Evolutionary conservation across 2,888 invertebrate species (phyloP), one percentile per base, ranked within the genome.

Genomic region (Ryuthela nishihirai): DNA sequence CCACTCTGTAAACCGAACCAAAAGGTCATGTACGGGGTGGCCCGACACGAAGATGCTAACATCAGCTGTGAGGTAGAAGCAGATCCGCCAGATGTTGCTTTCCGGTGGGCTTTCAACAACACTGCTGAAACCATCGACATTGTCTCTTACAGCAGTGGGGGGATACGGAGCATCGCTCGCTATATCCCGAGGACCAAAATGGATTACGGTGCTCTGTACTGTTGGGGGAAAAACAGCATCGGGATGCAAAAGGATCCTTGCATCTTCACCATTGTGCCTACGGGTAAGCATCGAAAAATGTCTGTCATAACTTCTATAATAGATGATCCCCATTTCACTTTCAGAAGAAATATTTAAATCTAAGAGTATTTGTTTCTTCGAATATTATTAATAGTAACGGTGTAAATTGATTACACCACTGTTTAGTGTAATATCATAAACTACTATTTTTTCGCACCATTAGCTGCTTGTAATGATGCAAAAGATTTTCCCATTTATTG

Each of bases 71-170:
- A 64, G 12, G 64, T 67, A 1, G 67, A 67, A 38, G 59, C 67
- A 4, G 67, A 67, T 47, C 67, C 67, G 3, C 45, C 62, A 4
- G 65, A 68, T 55, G 85, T 87, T 69, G 84, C 83, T 71, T 93
- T 92, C 79, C 84, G 87, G 68, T 92, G 92, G 92, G 89, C 90
- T 79, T 91, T 92, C 79, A 92, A 92, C 79, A 91, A 88, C 76
- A 87, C 89, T 6, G 46, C 43, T 1, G 61, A 61, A 39, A 38
- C 41, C 0, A 35, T 61, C 7, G 50, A 55, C 17, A 47, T 61
- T 12, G 40, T 55, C 23, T 55, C 54, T 5, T 61, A 47, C 18
- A 43, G 29, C 15, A 55, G 24, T n/a, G 52, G 44, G 7, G 61
- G 61, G 1, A 36, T 47, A 1, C 39, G 32, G 4, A 61, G 61